Evolutionary conservation across 2,797 vertebrate genomes (phyloP).

Genomic region (Peromyscus aztecus): DNA sequence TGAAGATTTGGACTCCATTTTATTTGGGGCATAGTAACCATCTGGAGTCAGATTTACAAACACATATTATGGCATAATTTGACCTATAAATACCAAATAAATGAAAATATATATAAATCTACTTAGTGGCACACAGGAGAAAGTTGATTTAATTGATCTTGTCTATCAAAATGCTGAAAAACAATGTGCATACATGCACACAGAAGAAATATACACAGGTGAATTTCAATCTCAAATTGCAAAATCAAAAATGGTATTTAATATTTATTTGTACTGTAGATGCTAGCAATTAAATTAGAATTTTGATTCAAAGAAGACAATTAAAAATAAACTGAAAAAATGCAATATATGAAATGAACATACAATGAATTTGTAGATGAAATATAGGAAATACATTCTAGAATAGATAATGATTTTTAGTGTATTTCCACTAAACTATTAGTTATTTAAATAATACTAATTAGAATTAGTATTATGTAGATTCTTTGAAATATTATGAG

Average conservation of each 20-base stretch:
- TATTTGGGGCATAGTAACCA: neutral
- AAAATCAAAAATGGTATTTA: neutral
- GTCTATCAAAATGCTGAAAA: neutral
- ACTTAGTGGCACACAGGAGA: neutral
- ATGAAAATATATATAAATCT: neutral
- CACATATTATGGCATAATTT: neutral
- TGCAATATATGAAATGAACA: neutral
- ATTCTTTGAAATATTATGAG: neutral
- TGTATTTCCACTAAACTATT: neutral
- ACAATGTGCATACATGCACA: neutral
- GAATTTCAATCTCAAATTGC: neutral
- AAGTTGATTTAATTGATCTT: neutral
- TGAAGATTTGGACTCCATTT: neutral
- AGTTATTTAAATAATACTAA: no score
- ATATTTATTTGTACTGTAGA: neutral
- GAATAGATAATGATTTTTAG: neutral
- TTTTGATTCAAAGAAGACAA: neutral
- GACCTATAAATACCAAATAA: neutral
- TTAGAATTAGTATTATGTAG: neutral
- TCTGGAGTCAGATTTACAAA: neutral
- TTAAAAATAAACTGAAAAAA: neutral
- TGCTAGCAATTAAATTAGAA: neutral
- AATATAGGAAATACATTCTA: neutral
- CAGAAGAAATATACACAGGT: neutral
- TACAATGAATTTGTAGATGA: neutral